A percentile compares a stretch with the other conserved stretches of the same genome.
phyloP scores from a whole-genome alignment of 2,888 invertebrate genomes.

The Acrobasis consociella region DNA sequence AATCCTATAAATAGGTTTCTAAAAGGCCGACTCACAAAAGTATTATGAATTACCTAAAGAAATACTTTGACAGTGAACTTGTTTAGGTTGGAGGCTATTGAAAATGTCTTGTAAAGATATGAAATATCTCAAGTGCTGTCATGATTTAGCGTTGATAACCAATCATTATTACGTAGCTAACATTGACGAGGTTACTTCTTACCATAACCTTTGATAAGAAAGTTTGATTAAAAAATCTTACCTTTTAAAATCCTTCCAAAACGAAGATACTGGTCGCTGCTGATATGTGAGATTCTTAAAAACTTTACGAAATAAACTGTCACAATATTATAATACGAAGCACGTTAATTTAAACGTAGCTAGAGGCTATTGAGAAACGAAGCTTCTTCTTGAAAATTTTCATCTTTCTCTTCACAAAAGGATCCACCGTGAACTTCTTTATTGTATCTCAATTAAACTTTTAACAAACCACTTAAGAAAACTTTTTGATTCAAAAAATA shows the following conservation, averaged over 20 bases:
- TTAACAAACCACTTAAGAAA: conserved; percentile 32
- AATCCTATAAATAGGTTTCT: too few relatives aligned
- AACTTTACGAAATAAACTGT: conserved; percentile 28
- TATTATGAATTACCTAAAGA: too few relatives aligned
- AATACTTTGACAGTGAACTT: too few relatives aligned
- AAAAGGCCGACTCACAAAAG: too few relatives aligned
- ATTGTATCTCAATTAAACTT: conserved; percentile 30
- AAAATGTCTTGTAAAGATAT: too few relatives aligned
- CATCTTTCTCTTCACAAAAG: conserved; percentile 75
- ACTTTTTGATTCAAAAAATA: conserved; percentile 37
- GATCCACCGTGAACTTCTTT: conserved; percentile 61
- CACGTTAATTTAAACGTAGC: conserved; percentile 43
- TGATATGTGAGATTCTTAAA: conserved; percentile 49
- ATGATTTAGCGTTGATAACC: too few relatives aligned
- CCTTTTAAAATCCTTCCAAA: conserved; percentile 21
- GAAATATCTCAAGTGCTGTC: too few relatives aligned
- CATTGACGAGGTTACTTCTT: too few relatives aligned
- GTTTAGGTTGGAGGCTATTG: too few relatives aligned
- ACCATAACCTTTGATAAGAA: background rate
- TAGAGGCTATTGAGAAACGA: conserved; percentile 70
- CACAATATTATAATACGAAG: conserved; percentile 27
- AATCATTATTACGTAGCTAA: too few relatives aligned
- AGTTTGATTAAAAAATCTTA: conserved; percentile 22
- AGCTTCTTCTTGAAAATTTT: conserved; percentile 78
- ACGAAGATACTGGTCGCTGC: conserved; percentile 39